phyloP scores from a whole-genome alignment of 2,888 invertebrate genomes.

The Oscheius myriophilus region DNA sequence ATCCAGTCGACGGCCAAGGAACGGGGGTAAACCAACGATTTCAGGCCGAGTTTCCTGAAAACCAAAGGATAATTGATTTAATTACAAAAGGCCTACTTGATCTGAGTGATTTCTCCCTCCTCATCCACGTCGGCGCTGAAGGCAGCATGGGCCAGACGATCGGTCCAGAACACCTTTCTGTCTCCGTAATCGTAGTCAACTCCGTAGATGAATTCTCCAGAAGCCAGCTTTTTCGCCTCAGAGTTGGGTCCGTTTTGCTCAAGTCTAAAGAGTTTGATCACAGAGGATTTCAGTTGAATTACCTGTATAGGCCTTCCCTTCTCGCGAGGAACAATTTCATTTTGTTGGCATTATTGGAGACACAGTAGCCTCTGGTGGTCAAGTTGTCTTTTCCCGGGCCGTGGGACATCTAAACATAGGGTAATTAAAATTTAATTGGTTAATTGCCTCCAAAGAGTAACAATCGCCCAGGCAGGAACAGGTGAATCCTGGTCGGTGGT shows the following conservation, averaged over 20 bases:
- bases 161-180: constrained; percentile 84
- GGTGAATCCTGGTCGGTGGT: constrained; percentile 82
- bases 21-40: constrained; percentile 69
- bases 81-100: constrained; percentile 45
- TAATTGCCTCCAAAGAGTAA: constrained; percentile 47
- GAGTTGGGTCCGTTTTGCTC: constrained; percentile 53
- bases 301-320: constrained; percentile 66
- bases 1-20: constrained; percentile 92
- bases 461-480: constrained; percentile 68
- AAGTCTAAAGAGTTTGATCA: constrained; percentile 24
- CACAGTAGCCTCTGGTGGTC: constrained; percentile 67
- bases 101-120: constrained; percentile 65
- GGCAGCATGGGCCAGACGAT: constrained; percentile 67
- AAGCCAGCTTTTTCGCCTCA: constrained; percentile 61
- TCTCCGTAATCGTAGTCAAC: constrained; percentile 93
- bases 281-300: background rate
- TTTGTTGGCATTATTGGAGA: constrained; percentile 65
- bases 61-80: background rate
- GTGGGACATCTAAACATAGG: constrained; percentile 41
- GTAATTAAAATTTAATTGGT: background rate
- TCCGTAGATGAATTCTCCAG: constrained; percentile 75
- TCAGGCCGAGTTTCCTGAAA: constrained; percentile 62
- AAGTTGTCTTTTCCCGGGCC: constrained; percentile 60
- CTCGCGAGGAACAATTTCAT: constrained; percentile 69
- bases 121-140: constrained; percentile 66